A percentile compares a stretch with the other conserved stretches of the same genome.
Conservation (phyloP, 2,888 invertebrate genomes). For the Mechanitis mazaeus region DNA sequence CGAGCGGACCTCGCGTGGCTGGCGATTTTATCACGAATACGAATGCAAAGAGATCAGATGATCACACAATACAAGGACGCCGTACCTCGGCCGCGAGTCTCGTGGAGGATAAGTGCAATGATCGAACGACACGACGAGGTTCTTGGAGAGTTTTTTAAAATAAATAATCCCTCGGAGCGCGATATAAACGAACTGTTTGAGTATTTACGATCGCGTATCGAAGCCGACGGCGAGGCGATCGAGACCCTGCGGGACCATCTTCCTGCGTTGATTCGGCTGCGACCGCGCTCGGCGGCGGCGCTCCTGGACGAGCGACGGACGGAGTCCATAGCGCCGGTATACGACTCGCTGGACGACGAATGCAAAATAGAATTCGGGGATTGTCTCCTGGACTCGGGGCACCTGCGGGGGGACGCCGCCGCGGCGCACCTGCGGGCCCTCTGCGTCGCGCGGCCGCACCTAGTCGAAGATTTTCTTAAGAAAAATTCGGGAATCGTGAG, state of each 20-base stretch:
- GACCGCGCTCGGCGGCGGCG: conserved; percentile 53
- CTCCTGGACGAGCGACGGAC: conserved; percentile 44
- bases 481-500: conserved; percentile 53
- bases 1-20: conserved; percentile 61
- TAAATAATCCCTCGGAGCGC: conserved; percentile 43
- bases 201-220: conserved; percentile 44
- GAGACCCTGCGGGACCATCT: conserved; percentile 40
- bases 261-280: conserved; percentile 43
- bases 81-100: conserved; percentile 46
- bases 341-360: conserved; percentile 36
- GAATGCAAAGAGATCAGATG: conserved; percentile 35
- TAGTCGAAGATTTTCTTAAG: conserved; percentile 48
- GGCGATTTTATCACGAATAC: conserved; percentile 39
- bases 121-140: conserved; percentile 43
- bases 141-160: conserved; percentile 49
- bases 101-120: conserved; percentile 49
- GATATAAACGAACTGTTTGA: conserved; percentile 63
- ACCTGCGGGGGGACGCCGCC: conserved; percentile 49
- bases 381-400: conserved; percentile 44
- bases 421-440: conserved; percentile 49
- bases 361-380: conserved; percentile 47
- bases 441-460: conserved; percentile 43
- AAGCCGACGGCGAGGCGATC: conserved; percentile 34
- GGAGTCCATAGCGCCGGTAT: conserved; percentile 35
- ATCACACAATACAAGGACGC: conserved; percentile 34